Conservation (phyloP, 2,797 vertebrate species). For the Sparidentex hasta region DNA sequence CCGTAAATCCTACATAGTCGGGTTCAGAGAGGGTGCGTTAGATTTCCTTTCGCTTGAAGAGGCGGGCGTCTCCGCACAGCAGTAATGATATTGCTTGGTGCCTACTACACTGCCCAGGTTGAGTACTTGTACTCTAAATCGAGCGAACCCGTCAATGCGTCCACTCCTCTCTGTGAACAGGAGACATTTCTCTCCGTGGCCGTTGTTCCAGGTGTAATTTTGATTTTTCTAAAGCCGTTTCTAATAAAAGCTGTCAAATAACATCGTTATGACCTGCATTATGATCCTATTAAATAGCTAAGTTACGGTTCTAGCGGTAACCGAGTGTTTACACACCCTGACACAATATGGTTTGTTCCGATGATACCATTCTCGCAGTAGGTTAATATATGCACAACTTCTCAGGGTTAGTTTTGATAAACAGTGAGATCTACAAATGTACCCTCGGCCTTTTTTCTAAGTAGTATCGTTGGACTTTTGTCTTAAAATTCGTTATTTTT, state of each 20-base stretch:
- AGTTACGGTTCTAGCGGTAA: accelerated
- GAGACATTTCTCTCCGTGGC: not conserved
- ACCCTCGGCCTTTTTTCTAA: accelerated
- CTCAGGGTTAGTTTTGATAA: accelerated
- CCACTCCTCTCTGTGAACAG: slow-evolving; percentile 30
- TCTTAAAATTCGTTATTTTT: accelerated
- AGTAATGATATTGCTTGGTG: accelerated
- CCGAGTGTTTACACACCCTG: not conserved
- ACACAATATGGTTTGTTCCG: slow-evolving; percentile 63
- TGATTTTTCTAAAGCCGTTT: accelerated
- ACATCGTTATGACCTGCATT: accelerated
- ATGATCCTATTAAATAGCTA: accelerated
- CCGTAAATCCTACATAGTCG: slow-evolving; percentile 78
- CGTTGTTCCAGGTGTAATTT: not conserved
- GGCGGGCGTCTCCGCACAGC: not conserved
- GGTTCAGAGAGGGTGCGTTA: slow-evolving; percentile 35
- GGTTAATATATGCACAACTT: accelerated
- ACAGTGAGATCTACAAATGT: accelerated
- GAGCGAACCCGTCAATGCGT: slow-evolving; percentile 8
- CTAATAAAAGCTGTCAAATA: accelerated
- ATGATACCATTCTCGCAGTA: slow-evolving; percentile 57
- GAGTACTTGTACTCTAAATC: accelerated
- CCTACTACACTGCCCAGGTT: slow-evolving; percentile 26
- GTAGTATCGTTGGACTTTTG: accelerated
- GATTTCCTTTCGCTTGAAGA: slow-evolving; percentile 17